A percentile compares a stretch with the other conserved stretches of the same genome.
Conservation (phyloP, 2,797 vertebrate species). For the Amphiprion clarkii region DNA sequence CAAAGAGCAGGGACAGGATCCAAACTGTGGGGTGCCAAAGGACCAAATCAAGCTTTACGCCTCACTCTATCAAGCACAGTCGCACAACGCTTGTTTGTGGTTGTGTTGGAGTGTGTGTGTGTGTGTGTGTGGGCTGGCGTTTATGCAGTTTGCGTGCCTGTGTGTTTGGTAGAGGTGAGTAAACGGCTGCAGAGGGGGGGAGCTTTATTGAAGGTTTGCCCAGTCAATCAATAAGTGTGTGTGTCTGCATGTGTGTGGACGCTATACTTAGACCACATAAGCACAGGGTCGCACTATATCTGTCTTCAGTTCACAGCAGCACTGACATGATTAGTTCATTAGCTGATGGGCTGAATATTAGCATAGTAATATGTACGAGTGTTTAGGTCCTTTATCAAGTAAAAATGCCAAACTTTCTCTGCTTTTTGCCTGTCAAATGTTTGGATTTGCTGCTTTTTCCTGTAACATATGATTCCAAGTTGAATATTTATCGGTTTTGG, state of each 20-base stretch:
- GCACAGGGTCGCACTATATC: background rate
- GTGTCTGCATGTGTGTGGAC: background rate
- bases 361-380: background rate
- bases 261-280: slow-evolving; percentile 12
- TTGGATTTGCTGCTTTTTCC: background rate
- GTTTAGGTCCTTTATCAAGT: background rate
- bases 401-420: background rate
- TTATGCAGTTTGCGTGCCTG: slow-evolving; percentile 29
- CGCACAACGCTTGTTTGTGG: slow-evolving; percentile 31
- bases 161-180: slow-evolving; percentile 26
- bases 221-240: slow-evolving; percentile 47
- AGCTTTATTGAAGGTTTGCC: slow-evolving; percentile 55
- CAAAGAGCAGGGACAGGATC: slow-evolving; percentile 71
- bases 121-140: slow-evolving; percentile 2
- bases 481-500: background rate
- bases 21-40: slow-evolving; percentile 70
- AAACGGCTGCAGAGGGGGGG: slow-evolving; percentile 2
- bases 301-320: background rate
- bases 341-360: background rate
- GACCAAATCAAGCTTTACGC: slow-evolving; percentile 62
- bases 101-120: slow-evolving; percentile 34
- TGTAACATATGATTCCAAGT: background rate
- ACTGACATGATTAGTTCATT: background rate
- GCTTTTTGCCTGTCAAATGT: background rate
- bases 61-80: slow-evolving; percentile 43